phyloP scores from a whole-genome alignment of 92 coral and sea anemone genomes.

The Phymanthus crucifer region DNA sequence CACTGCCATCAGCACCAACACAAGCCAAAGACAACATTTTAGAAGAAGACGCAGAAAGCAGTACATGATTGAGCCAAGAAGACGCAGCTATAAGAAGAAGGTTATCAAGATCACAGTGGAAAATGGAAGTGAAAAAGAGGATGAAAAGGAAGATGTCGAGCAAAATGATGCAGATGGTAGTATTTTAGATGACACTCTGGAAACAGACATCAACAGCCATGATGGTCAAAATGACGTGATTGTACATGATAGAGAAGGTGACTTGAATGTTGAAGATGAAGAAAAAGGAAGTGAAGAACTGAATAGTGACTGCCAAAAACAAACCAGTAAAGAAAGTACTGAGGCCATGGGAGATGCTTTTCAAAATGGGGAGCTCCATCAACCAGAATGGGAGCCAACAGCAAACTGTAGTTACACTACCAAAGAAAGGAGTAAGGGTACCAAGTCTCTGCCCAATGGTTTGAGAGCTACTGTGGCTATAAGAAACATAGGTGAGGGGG shows the following conservation, averaged over 20 bases:
- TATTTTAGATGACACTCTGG: neutral
- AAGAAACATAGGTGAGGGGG: neutral
- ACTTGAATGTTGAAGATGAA: neutral
- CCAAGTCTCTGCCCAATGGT: neutral
- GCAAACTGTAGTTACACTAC: neutral
- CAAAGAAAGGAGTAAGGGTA: neutral
- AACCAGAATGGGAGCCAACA: constrained; percentile 5
- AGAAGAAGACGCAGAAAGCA: constrained; percentile 11
- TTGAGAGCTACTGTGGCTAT: neutral
- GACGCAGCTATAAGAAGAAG: constrained; percentile 33
- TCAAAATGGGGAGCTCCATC: constrained; percentile 25
- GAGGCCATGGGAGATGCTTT: constrained; percentile 1
- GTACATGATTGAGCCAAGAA: constrained; percentile 26
- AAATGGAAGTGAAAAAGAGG: neutral
- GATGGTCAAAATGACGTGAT: neutral
- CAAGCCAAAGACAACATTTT: constrained; percentile 17
- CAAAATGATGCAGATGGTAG: neutral
- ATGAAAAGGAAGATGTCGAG: constrained; percentile 23
- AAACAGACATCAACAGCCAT: constrained; percentile 6
- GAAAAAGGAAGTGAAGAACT: neutral
- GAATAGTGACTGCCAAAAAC: neutral
- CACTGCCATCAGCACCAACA: neutral
- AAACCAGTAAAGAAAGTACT: neutral
- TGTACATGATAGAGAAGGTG: neutral
- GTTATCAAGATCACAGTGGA: neutral